Base-by-base conservation (phyloP, 2,888 invertebrate species). In the Darwinula stevensoni region DNA sequence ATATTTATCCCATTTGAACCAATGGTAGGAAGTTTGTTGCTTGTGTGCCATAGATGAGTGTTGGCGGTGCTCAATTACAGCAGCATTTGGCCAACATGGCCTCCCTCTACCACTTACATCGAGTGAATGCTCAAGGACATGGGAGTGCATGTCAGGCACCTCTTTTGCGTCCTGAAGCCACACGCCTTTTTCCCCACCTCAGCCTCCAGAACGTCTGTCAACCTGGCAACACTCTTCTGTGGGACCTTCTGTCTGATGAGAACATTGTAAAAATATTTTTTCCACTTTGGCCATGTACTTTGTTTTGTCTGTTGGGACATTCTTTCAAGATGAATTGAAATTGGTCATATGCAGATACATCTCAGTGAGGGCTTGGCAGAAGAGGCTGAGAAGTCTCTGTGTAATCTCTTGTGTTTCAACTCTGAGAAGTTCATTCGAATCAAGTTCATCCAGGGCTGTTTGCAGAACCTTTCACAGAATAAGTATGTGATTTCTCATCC, bases 401-500 rank as follows among this genome's bases (percentile, higher is more conserved):
- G 76, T 42, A 76, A 76, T 41, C 54, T 86, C 15, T 58, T 88
- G 1, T 82, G 82, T 47, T 84, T 75, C 45, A 80, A 74, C 44
- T 75, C 76, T 2, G 84, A 86, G 49, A 69, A 75, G 40, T 62
- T 73, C 37, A 75, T 86, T 39, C 61, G 80, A 34, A 78, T 80
- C 54, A 82, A 84, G 52, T 88, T 88, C 45, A 84, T 88, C 39
- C 84, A 86, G 51, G 86, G 84, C 5, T 84, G 84, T 44, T 57
- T 86, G 29, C 72, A 78, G 43, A 86, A 86, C 53, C 58, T 86
- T 37, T 70, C 76, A 11, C 67, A 67, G 40, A 78, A 84, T 52
- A 66, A 65, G 63, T 67, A 51, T 45, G 48, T 33, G 12, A 2
- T 12, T 29, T n/a, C n/a, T n/a, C n/a, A n/a, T n/a, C n/a, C n/a